Conservation (phyloP, 2,888 invertebrate genomes). For the Halictus ligatus region DNA sequence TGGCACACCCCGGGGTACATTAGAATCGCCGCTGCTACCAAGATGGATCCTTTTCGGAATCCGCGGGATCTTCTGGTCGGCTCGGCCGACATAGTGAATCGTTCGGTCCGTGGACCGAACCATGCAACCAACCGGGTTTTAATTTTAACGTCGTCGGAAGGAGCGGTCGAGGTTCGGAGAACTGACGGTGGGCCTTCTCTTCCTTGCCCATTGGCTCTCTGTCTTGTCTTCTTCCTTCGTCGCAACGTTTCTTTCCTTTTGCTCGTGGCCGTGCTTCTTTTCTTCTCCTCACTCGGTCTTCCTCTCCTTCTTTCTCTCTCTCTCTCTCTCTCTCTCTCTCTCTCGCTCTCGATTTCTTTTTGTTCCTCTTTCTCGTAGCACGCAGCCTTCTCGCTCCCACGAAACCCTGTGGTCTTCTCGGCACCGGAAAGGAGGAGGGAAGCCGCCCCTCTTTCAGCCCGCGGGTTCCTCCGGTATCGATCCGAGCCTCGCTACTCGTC, state of each 20-base stretch:
- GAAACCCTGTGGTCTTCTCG: slow-evolving; percentile 11
- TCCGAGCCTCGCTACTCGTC: slow-evolving; percentile 51
- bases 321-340: not conserved
- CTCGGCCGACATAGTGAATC: slow-evolving; percentile 45
- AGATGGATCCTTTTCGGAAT: slow-evolving; percentile 47
- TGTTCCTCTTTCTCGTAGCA: slow-evolving; percentile 25
- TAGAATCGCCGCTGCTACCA: slow-evolving; percentile 23
- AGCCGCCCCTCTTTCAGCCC: slow-evolving; percentile 52
- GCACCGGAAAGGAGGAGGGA: slow-evolving; percentile 34
- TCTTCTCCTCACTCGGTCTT: slow-evolving; percentile 20
- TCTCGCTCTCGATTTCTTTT: slow-evolving; percentile 5
- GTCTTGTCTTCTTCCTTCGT: not conserved
- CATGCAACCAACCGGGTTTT: slow-evolving; percentile 65
- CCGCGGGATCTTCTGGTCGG: slow-evolving; percentile 27
- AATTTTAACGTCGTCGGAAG: slow-evolving; percentile 63
- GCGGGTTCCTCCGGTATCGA: slow-evolving; percentile 64
- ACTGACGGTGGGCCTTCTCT: slow-evolving; percentile 39
- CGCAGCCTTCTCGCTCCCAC: slow-evolving; percentile 36
- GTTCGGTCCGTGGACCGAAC: slow-evolving; percentile 33
- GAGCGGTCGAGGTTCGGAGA: slow-evolving; percentile 58
- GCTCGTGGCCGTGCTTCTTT: not conserved
- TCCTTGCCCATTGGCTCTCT: slow-evolving; percentile 22
- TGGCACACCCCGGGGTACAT: not conserved
- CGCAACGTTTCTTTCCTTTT: slow-evolving; percentile 22
- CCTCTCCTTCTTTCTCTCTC: not conserved